Evolutionary conservation across 2,113 vertebrate species (phyloP).

Genomic region (Glaucomys volans): DNA sequence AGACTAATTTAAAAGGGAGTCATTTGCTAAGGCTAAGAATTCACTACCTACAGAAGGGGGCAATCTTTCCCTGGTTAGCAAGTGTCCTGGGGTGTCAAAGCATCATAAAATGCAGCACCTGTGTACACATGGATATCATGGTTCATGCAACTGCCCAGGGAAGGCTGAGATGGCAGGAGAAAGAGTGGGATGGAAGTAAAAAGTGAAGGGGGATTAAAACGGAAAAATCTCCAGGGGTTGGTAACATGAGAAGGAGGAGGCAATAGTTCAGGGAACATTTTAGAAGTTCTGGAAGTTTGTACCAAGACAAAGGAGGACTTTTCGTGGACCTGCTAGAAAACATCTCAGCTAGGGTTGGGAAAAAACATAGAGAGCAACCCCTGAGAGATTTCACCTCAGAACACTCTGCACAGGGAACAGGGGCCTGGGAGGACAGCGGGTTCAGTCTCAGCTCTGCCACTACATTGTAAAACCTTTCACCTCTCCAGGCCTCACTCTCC

Average conservation of each 20-base stretch:
- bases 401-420: background rate
- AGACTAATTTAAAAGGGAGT: rapidly evolving
- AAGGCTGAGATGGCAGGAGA: background rate
- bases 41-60: too few relatives aligned
- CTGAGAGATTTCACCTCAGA: background rate
- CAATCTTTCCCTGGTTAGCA: background rate
- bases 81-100: background rate
- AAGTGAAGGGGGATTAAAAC: background rate
- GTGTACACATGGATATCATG: too few relatives aligned
- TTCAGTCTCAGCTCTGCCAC: background rate
- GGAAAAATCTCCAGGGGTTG: background rate
- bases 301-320: background rate
- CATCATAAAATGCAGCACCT: too few relatives aligned
- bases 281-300: background rate
- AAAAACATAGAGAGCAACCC: background rate
- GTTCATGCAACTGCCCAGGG: too few relatives aligned
- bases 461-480: background rate
- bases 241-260: background rate
- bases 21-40: background rate
- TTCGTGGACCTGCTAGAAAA: background rate
- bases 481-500: background rate
- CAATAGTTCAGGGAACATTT: background rate
- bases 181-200: background rate
- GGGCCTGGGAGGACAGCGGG: rapidly evolving
- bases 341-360: background rate